These are phyloP conservation scores for Cynodonichthys magdalenae DNA, from an alignment of 2,797 vertebrate species.

Conservation along the genomic window DNA sequence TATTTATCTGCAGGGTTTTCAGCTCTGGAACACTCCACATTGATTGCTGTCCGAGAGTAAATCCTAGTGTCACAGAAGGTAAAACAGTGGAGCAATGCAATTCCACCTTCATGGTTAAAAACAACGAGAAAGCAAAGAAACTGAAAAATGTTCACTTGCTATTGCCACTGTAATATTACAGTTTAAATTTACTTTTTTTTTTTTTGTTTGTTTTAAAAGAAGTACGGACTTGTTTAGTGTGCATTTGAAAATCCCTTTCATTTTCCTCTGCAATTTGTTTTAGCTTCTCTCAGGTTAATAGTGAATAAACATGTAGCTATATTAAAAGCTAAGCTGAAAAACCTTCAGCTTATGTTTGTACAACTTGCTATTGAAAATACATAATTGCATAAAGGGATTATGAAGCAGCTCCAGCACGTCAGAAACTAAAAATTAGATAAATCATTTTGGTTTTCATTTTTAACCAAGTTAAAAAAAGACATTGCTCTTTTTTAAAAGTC, in stretches of 20 bases:
- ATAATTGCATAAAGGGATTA: conserved; percentile 7
- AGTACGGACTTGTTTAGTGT: neutral
- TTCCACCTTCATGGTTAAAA: conserved; percentile 31
- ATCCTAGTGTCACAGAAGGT: conserved; percentile 45
- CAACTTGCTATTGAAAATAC: neutral
- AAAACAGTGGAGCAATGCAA: conserved; percentile 32
- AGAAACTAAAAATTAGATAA: conserved; percentile 10
- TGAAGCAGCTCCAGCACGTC: neutral
- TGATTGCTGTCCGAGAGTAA: conserved; percentile 57
- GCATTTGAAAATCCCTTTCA: neutral
- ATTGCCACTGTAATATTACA: conserved; percentile 5
- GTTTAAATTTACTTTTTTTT: neutral
- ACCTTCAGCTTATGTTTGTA: neutral
- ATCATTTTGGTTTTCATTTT: conserved; percentile 9
- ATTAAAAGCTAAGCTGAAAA: neutral
- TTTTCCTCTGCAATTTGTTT: conserved; percentile 3
- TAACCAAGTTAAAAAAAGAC: neutral
- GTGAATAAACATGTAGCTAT: neutral
- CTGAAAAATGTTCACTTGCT: neutral
- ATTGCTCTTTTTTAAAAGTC: neutral
- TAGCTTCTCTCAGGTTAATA: neutral
- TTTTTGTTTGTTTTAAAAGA: neutral
- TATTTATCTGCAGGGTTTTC: conserved; percentile 67
- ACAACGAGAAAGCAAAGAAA: neutral
- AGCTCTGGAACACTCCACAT: conserved; percentile 59